A percentile compares a stretch with the other conserved stretches of the same genome.
phyloP scores from a whole-genome alignment of 1,140 invertebrate genomes.

The Liolophura sinensis region DNA sequence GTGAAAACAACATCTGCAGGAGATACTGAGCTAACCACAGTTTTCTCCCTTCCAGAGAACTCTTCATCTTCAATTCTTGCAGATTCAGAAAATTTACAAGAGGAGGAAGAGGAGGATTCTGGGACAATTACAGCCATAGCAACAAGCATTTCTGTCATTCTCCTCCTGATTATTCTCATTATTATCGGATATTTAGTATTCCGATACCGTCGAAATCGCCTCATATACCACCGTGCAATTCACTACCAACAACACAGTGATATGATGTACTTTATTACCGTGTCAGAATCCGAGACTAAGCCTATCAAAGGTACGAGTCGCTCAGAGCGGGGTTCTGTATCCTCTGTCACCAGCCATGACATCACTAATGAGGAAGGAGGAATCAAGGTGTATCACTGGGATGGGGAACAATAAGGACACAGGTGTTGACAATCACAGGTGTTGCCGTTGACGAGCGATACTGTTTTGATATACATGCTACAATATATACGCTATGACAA shows the following conservation, averaged over 20 bases:
- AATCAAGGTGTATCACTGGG: slow-evolving; percentile 25
- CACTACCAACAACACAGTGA: slow-evolving; percentile 11
- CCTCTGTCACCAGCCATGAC: slow-evolving; percentile 27
- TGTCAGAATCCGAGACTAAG: not conserved
- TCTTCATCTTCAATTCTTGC: too few species aligned
- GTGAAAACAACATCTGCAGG: too few species aligned
- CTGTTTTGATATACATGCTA: too few species aligned
- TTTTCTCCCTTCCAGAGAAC: too few species aligned
- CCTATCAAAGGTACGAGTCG: slow-evolving; percentile 1
- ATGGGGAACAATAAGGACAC: slow-evolving; percentile 10
- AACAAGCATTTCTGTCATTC: not conserved
- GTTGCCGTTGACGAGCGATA: too few species aligned
- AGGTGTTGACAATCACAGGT: too few species aligned
- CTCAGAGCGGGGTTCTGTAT: slow-evolving; percentile 26
- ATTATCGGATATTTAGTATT: too few species aligned
- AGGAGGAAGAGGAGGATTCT: too few species aligned
- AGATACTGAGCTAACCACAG: too few species aligned
- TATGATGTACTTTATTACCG: slow-evolving; percentile 12
- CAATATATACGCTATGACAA: too few species aligned
- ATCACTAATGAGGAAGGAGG: slow-evolving; percentile 23
- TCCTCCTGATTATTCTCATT: too few species aligned
- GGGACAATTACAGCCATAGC: slow-evolving; percentile 19
- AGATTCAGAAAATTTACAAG: too few species aligned
- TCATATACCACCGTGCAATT: slow-evolving; percentile 11
- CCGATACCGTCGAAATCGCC: not conserved